These are phyloP conservation scores for Astreopora myriophthalma DNA, from an alignment of 64 coral and sea anemone genomes.

Conservation along the genomic window DNA sequence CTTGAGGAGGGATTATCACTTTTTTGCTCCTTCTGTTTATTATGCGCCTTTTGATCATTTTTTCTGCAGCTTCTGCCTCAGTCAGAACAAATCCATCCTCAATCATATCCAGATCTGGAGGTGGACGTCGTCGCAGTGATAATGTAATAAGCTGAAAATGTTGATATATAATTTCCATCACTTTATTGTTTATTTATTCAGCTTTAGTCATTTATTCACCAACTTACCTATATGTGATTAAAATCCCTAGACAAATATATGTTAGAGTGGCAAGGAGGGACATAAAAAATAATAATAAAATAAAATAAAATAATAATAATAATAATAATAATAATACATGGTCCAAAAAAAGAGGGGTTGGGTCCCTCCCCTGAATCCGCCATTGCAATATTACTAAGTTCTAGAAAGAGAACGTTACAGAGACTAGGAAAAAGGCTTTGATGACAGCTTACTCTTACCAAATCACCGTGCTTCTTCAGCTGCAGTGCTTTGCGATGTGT, in stretches of 20 bases:
- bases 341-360: too few species aligned
- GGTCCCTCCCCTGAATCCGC: too few species aligned
- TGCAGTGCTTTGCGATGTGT: slow-evolving; percentile 88
- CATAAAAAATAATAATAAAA: background rate
- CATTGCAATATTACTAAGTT: too few species aligned
- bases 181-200: too few species aligned
- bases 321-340: background rate
- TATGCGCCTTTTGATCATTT: slow-evolving; percentile 80
- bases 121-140: slow-evolving; percentile 69
- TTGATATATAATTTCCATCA: background rate
- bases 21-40: slow-evolving; percentile 93
- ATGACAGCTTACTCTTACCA: slow-evolving; percentile 48
- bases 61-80: slow-evolving; percentile 80
- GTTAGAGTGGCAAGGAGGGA: too few species aligned
- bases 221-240: too few species aligned
- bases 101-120: slow-evolving; percentile 94
- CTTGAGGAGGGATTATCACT: slow-evolving; percentile 63
- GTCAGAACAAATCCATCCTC: slow-evolving; percentile 91
- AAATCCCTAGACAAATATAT: too few species aligned
- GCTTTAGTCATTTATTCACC: too few species aligned
- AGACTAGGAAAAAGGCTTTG: background rate
- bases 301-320: background rate
- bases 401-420: too few species aligned
- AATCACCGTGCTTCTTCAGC: slow-evolving; percentile 92
- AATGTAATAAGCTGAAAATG: slow-evolving; percentile 79